These are phyloP conservation scores for Addax nasomaculatus DNA, from an alignment of 2,113 vertebrate species.

Conservation along the genomic window DNA sequence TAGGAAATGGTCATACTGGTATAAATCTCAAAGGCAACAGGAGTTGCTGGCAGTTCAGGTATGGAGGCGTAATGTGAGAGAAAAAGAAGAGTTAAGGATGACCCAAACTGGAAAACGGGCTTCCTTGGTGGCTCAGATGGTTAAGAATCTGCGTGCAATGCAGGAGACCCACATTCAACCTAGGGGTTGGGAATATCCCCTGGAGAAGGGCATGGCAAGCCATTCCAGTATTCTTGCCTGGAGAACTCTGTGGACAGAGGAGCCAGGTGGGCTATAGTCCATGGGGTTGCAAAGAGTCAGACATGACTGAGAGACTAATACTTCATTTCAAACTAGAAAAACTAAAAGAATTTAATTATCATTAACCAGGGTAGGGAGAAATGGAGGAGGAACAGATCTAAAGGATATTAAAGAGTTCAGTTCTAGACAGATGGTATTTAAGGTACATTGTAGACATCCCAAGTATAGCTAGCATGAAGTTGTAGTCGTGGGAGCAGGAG, in stretches of 20 bases:
- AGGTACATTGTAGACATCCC: not conserved
- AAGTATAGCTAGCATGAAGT: not conserved
- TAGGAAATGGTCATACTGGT: not conserved
- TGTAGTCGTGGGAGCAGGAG: rapidly evolving
- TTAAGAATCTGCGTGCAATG: not conserved
- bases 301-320: not conserved
- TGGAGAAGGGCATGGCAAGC: not conserved
- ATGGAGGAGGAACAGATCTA: not conserved
- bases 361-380: not conserved
- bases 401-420: not conserved
- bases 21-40: not conserved
- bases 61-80: not conserved
- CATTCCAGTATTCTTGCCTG: not conserved
- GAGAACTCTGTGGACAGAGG: not conserved
- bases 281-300: not conserved
- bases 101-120: not conserved
- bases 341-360: not conserved
- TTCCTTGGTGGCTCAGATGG: not conserved
- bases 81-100: not conserved
- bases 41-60: not conserved
- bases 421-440: not conserved
- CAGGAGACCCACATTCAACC: not conserved
- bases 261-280: not conserved
- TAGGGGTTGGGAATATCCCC: not conserved
- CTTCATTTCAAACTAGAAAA: not conserved